Percentiles rank a stretch among this genome's conserved stretches.
These are phyloP conservation scores for Sebastes cheni DNA, from an alignment of 2,797 vertebrate species.

Conservation along the genomic window DNA sequence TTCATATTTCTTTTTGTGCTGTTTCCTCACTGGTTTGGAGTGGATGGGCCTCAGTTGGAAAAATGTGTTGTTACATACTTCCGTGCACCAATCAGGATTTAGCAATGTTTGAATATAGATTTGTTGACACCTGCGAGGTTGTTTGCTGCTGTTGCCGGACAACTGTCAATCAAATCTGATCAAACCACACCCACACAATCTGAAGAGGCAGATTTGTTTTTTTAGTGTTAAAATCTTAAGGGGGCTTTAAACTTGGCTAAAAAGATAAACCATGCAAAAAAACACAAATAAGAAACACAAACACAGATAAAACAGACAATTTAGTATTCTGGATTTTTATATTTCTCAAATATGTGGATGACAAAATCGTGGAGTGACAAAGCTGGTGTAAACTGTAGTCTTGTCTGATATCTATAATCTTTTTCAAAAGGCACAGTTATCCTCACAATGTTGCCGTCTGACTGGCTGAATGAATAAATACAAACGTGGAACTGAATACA, in stretches of 20 bases:
- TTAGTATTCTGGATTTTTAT: neutral
- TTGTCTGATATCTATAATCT: neutral
- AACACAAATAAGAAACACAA: neutral
- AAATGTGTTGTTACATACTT: neutral
- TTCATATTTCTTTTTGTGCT: neutral
- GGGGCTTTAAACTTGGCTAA: neutral
- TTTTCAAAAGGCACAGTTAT: slow-evolving; percentile 1
- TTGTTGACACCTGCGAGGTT: neutral
- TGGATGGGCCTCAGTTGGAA: neutral
- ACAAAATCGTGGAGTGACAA: neutral
- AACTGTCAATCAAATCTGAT: neutral
- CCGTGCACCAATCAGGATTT: neutral
- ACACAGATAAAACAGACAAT: neutral
- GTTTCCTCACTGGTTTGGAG: neutral
- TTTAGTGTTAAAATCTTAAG: neutral
- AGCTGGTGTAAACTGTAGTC: neutral
- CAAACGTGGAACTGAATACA: neutral
- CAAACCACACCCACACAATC: neutral
- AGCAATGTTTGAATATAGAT: neutral
- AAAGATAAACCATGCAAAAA: neutral
- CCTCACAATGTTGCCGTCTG: neutral
- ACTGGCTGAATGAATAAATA: slow-evolving; percentile 19
- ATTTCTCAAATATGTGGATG: neutral
- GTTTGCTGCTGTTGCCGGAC: neutral
- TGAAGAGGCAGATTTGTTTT: neutral